Base-by-base conservation (phyloP, 2,888 invertebrate species). In the Apocheima hispidaria region DNA sequence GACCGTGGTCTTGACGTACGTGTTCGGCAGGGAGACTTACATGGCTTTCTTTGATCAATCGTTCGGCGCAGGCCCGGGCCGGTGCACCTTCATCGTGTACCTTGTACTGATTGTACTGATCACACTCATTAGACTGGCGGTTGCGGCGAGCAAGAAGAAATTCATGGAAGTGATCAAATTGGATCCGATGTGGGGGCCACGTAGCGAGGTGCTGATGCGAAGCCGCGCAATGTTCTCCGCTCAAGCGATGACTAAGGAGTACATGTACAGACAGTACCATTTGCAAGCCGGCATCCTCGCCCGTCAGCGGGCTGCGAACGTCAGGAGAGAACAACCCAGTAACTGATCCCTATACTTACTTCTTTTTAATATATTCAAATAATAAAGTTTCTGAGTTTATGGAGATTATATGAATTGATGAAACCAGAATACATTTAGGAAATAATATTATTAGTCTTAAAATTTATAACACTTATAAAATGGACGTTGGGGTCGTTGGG, bases 171-270 rank as follows among this genome's bases (percentile, higher is more conserved):
- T 61, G 51, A n/a, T 86, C 3, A 55, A 64, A 10, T 49, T 90
- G 58, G 82, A 88, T 40, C 68, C 77, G 0, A 66, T 66, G 2
- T 93, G 93, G 93, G 91, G 90, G 0, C 92, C 93, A 0, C 74
- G 70, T 26, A 81, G 72, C 44, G 84, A 84, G 1, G 55, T 91
- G 10, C 71, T 93, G 48, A 79, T 78, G 63, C 77, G 92, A 2
- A 92, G 93, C 63, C 79, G 93, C 44, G 86, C 84, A 1, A 92
- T 93, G 93, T 93, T 93, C 72, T 82, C 85, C 1, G 90, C 91
- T 4, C 90, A 92, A 56, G 91, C 92, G 2, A 92, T 92, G 92
- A 93, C 93, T 12, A 93, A 93, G 65, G 93, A 93, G 72, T 93
- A 92, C 66, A 81, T 93, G 73, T 93, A 93, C 67, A 79, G 93